A percentile compares a stretch with the other conserved stretches of the same genome.
Evolutionary conservation across 2,888 invertebrate species (phyloP).

Genomic region (Eilema depressum): DNA sequence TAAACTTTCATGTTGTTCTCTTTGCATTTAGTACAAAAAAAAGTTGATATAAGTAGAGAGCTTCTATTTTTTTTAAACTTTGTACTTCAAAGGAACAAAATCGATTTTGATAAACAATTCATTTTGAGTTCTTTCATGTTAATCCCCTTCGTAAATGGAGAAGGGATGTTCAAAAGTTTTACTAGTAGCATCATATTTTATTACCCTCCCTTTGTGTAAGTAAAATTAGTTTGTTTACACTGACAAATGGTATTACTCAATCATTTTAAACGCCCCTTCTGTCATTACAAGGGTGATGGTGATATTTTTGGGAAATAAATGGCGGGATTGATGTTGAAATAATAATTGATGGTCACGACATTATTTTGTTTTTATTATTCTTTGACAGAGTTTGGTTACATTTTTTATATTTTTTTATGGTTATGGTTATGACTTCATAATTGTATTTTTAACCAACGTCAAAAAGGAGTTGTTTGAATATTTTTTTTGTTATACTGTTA

Average conservation of each 20-base stretch:
- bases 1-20: no score
- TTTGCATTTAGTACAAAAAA: background rate
- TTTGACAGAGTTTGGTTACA: background rate
- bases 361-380: slow-evolving; percentile 5
- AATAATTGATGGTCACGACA: background rate
- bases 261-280: slow-evolving; percentile 27
- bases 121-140: slow-evolving; percentile 22
- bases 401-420: background rate
- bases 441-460: no score
- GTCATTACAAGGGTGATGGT: background rate
- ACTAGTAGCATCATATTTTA: slow-evolving; percentile 22
- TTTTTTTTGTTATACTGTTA: background rate
- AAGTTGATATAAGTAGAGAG: background rate
- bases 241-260: slow-evolving; percentile 44
- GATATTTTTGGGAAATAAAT: slow-evolving; percentile 8
- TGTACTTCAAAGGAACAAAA: slow-evolving; percentile 7
- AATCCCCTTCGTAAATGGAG: slow-evolving; percentile 27
- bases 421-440: no score
- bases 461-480: no score
- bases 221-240: slow-evolving; percentile 34
- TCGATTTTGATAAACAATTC: slow-evolving; percentile 11
- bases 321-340: background rate
- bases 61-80: background rate
- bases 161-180: slow-evolving; percentile 23
- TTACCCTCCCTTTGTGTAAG: slow-evolving; percentile 23